Conservation (phyloP, 2,797 vertebrate species). For the Acrocephalus scirpaceus region DNA sequence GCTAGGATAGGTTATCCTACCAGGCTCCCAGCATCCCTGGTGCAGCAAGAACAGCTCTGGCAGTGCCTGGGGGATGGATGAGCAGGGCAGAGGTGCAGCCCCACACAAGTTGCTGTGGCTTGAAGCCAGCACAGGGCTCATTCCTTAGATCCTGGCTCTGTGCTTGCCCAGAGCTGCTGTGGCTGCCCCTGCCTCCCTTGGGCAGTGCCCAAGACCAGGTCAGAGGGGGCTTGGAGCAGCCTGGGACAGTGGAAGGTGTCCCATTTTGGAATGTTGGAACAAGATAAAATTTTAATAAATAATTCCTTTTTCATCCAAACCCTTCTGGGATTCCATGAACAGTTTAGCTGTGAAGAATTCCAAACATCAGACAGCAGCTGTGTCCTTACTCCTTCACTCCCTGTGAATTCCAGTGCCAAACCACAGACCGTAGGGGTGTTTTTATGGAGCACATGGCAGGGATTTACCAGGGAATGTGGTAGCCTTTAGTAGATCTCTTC, state of each 20-base stretch:
- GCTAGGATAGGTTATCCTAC: fast-evolving
- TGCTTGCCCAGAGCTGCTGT: not conserved
- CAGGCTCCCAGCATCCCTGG: not conserved
- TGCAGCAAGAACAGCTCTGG: not conserved
- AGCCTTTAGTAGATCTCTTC: not conserved
- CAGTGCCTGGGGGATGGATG: not conserved
- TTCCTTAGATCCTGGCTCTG: not conserved
- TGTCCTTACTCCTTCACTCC: not conserved
- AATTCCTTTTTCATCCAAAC: not conserved
- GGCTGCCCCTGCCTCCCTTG: not conserved
- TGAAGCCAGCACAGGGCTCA: not conserved
- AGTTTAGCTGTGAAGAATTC: not conserved
- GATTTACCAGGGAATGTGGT: not conserved
- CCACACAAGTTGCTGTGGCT: not conserved
- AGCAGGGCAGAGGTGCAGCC: not conserved
- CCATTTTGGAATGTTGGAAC: not conserved
- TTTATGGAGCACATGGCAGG: fast-evolving
- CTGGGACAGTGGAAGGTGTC: not conserved
- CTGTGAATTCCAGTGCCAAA: not conserved
- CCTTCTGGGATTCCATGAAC: not conserved
- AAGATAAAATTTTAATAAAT: not conserved
- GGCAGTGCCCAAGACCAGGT: not conserved
- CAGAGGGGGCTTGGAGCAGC: fast-evolving
- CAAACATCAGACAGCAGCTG: fast-evolving
- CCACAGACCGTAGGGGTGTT: not conserved